Evolutionary conservation across 2,797 vertebrate species (phyloP), one percentile per base, ranked within the genome.

Genomic region (Natrix natrix): DNA sequence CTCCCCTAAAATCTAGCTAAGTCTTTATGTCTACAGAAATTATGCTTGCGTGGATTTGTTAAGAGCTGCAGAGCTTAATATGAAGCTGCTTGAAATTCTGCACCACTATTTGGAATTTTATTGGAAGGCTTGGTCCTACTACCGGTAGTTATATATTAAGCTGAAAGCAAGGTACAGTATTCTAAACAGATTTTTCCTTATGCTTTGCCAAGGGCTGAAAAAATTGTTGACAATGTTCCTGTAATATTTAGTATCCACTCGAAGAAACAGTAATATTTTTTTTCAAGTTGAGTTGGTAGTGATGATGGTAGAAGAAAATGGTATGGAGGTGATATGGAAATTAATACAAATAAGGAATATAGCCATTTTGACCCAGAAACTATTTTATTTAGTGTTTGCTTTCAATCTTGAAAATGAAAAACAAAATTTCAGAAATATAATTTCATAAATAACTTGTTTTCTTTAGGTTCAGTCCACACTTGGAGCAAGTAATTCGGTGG

Each of bases 51-150:
- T 78, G 17, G 11, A 83, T 83, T 92, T 59, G 13, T 59, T 52
- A 60, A 92, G 93, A 95, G 91, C 17, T 22, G 93, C 89, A 90
- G 57, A 91, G 87, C 3, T 20, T 87, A 59, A 74, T 55, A 92
- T 94, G n/a, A 90, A 78, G 13, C 55, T 22, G 24, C 88, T 86
- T 88, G 94, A 94, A 74, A 93, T 90, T 78, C 59, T 74, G 14
- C 43, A 92, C 32, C 14, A 88, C 24, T 74, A 17, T 43, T 78
- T 43, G 37, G 55, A 60, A 59, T 48, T 89, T 43, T 13, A 8
- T 28, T 26, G 52, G 83, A 4, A 26, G 37, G 55, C 0, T 86
- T 91, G 90, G 87, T 93, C 37, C 90, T 89, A 92, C 43, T 26
- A 57, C 5, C 16, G 1, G 56, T 57, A 28, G 60, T 37, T 92